Percentiles rank a stretch among this genome's conserved stretches.
Evolutionary conservation across 2,797 vertebrate genomes (phyloP).

Genomic region (Etheostoma nigrum): DNA sequence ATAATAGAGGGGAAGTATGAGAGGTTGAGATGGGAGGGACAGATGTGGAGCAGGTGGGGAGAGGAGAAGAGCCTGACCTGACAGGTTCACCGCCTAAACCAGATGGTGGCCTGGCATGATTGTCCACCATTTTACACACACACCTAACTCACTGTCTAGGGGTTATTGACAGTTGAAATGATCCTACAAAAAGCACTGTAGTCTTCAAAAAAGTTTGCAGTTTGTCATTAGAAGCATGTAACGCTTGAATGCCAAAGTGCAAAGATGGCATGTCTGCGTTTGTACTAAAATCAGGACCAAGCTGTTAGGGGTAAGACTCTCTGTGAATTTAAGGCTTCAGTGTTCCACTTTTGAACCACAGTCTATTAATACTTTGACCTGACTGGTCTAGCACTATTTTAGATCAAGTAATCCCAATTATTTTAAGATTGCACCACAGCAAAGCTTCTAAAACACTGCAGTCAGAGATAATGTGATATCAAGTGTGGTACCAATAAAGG

Average conservation of each 20-base stretch:
- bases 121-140: constrained; percentile 13
- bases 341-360: neutral
- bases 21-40: constrained; percentile 13
- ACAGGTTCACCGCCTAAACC: constrained; percentile 26
- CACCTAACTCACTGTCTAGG: neutral
- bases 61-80: constrained; percentile 18
- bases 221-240: constrained; percentile 12
- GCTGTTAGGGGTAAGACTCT: neutral
- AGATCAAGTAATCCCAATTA: neutral
- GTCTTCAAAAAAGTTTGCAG: neutral
- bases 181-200: constrained; percentile 1
- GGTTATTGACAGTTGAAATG: constrained; percentile 28
- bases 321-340: constrained; percentile 21
- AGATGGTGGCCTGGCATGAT: constrained; percentile 21
- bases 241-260: constrained; percentile 10
- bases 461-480: neutral
- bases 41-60: constrained; percentile 51
- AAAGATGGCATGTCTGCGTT: constrained; percentile 19
- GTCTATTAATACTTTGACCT: neutral
- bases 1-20: constrained; percentile 12
- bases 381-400: neutral
- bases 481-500: constrained; percentile 3
- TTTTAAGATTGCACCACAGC: neutral
- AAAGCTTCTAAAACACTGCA: neutral
- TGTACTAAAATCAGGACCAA: constrained; percentile 14